Evolutionary conservation across 2,797 vertebrate species (phyloP).

Genomic region (Champsocephalus esox): DNA sequence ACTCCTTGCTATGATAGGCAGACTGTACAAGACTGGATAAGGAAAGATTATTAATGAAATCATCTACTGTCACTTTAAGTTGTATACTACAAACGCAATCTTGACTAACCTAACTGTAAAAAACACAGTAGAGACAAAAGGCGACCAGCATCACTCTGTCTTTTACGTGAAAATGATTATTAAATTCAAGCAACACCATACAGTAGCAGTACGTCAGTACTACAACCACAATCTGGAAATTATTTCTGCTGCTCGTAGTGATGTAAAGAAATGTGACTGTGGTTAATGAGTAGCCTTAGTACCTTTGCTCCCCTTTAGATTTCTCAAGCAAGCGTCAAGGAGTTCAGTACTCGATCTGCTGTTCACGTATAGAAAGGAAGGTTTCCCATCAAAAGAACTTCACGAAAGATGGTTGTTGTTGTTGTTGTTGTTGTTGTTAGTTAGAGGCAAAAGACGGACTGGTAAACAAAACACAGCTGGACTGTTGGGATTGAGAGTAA

Average conservation of each 20-base stretch:
- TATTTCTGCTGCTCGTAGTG: constrained; percentile 67
- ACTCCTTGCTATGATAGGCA: not conserved
- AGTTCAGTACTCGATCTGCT: constrained; percentile 33
- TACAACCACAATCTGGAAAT: constrained; percentile 34
- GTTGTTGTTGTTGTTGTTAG: constrained; percentile 14
- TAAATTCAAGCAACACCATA: constrained; percentile 9
- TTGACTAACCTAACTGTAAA: not conserved
- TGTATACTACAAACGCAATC: not conserved
- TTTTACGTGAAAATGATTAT: not conserved
- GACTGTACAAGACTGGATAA: not conserved
- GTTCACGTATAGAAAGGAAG: constrained; percentile 28
- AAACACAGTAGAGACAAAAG: not conserved
- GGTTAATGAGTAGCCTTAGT: constrained; percentile 85
- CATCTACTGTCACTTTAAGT: not conserved
- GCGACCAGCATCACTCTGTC: not conserved
- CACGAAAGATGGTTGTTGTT: constrained; percentile 38
- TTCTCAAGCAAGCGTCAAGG: constrained; percentile 67
- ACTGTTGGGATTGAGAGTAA: constrained; percentile 31
- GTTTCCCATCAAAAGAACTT: constrained; percentile 8
- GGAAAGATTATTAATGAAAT: not conserved
- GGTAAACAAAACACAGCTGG: constrained; percentile 5
- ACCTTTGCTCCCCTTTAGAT: constrained; percentile 84
- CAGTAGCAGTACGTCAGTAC: constrained; percentile 48
- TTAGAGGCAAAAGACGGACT: constrained; percentile 18
- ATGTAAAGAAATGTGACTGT: constrained; percentile 65